Percentiles rank a stretch among this genome's conserved stretches.
Conservation (phyloP, 2,113 vertebrate species). For the Bujurquina vittata region DNA sequence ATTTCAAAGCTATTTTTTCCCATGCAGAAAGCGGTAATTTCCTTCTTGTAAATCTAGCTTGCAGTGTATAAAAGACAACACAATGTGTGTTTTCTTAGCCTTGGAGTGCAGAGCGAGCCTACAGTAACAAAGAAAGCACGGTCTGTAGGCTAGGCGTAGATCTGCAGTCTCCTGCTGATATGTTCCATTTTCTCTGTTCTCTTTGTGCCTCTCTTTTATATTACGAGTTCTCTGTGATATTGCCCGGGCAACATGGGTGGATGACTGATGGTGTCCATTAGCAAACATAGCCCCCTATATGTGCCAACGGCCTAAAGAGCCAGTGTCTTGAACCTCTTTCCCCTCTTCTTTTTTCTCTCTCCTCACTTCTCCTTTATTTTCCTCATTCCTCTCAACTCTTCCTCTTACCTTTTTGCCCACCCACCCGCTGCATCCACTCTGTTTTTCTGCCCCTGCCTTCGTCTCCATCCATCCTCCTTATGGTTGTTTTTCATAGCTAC, state of each 20-base stretch:
- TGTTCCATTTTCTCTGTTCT: conserved; percentile 69
- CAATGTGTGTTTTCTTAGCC: conserved; percentile 48
- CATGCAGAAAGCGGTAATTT: conserved; percentile 42
- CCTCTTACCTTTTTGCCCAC: conserved; percentile 41
- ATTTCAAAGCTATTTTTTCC: conserved; percentile 12
- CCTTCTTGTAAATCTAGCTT: conserved; percentile 41
- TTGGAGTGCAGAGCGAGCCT: conserved; percentile 31
- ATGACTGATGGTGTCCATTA: conserved; percentile 80
- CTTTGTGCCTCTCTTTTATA: conserved; percentile 66
- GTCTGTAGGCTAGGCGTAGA: conserved; percentile 58
- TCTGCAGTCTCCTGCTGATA: conserved; percentile 68
- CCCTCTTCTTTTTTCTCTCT: neutral
- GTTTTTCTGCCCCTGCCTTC: conserved; percentile 10
- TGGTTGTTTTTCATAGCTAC: conserved; percentile 62
- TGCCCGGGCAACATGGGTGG: conserved; percentile 69
- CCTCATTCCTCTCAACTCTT: conserved; percentile 45
- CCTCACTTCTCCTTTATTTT: conserved; percentile 38
- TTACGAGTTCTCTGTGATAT: conserved; percentile 66
- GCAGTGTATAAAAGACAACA: conserved; percentile 33
- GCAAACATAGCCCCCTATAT: conserved; percentile 75
- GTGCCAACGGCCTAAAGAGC: conserved; percentile 72
- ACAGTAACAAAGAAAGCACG: conserved; percentile 49
- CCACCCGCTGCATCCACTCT: neutral
- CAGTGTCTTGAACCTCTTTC: conserved; percentile 54
- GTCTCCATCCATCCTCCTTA: conserved; percentile 63